Evolutionary conservation across 2,113 vertebrate species (phyloP).

Genomic region (Labeo catla): DNA sequence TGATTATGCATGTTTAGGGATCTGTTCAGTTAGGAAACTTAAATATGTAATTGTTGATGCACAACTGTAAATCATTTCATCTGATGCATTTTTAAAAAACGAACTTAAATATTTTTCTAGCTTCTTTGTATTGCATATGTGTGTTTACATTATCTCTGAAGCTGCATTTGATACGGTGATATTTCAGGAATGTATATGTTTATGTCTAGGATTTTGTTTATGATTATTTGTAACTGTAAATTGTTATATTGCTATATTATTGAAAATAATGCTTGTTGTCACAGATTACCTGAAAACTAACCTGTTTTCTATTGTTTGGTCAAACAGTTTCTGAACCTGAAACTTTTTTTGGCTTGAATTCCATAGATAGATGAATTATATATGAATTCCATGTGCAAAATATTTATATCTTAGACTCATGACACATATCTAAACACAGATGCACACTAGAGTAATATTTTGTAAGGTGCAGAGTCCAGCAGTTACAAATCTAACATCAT

Average conservation of each 20-base stretch:
- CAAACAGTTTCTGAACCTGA: not conserved
- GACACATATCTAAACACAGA: not conserved
- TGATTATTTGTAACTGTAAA: not conserved
- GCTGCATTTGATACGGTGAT: conserved; percentile 28
- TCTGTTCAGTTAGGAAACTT: not conserved
- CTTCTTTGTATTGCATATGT: not conserved
- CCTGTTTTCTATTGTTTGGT: not conserved
- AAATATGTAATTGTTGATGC: not conserved
- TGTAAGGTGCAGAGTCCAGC: not conserved
- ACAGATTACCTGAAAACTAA: not conserved
- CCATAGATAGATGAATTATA: not conserved
- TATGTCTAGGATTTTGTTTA: not conserved
- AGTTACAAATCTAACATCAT: not conserved
- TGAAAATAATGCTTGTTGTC: not conserved
- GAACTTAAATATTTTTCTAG: not conserved
- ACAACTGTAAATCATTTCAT: not conserved
- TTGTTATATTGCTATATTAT: not conserved
- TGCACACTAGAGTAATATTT: not conserved
- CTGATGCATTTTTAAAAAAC: not conserved
- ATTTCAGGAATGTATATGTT: not conserved
- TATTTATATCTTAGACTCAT: not conserved
- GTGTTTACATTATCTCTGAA: not conserved
- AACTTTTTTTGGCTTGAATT: not conserved
- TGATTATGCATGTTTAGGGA: conserved; percentile 9
- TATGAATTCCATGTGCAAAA: not conserved